Evolutionary conservation across 2,797 vertebrate genomes (phyloP).

Genomic region (Rousettus madagascariensis): DNA sequence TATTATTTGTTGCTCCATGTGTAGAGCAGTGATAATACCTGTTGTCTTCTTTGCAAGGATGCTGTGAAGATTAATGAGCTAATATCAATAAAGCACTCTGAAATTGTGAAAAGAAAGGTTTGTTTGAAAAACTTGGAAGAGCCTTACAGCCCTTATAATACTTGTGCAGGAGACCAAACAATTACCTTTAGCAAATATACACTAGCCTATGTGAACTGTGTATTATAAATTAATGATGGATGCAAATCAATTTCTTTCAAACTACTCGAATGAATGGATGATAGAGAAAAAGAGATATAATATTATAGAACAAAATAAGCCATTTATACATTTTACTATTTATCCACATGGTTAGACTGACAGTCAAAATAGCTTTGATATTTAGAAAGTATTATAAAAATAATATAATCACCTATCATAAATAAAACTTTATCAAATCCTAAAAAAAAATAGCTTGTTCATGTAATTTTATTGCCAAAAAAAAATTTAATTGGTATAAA

Average conservation of each 20-base stretch:
- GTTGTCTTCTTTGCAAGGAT: conserved; percentile 57
- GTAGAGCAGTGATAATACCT: conserved; percentile 36
- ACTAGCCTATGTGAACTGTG: not conserved
- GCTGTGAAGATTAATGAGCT: conserved; percentile 68
- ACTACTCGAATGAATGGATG: not conserved
- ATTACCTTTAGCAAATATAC: not conserved
- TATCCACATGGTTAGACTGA: not conserved
- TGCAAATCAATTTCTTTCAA: not conserved
- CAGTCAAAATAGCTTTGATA: not conserved
- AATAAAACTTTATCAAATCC: not conserved
- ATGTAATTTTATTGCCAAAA: not conserved
- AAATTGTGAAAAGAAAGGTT: conserved; percentile 37
- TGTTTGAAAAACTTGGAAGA: conserved; percentile 38
- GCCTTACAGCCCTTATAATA: not conserved
- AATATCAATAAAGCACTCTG: conserved; percentile 52
- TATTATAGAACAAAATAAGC: not conserved
- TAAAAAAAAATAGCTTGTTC: not conserved
- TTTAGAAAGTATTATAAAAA: not conserved
- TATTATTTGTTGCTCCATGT: conserved; percentile 33
- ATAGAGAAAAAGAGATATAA: not conserved
- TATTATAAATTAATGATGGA: conserved; percentile 26
- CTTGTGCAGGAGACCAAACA: not conserved
- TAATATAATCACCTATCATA: not conserved
- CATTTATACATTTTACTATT: not conserved
- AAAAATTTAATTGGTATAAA: not conserved